phyloP scores from a whole-genome alignment of 2,113 vertebrate species.

The Sciurus niger region DNA sequence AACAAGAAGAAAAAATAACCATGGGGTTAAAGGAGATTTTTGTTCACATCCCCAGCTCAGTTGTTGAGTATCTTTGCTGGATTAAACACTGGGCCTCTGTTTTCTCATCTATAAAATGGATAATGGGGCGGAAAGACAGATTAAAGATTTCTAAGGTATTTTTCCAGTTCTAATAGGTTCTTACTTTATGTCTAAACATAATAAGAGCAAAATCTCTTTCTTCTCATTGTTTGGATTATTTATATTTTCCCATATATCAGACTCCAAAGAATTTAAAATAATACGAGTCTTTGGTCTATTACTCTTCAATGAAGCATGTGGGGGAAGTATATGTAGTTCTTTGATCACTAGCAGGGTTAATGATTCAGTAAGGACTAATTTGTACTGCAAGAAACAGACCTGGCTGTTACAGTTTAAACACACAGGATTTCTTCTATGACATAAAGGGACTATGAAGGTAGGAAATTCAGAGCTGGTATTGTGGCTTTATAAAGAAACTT shows the following conservation, averaged over 20 bases:
- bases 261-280: constrained; percentile 15
- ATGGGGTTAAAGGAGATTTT: not conserved
- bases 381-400: not conserved
- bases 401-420: not conserved
- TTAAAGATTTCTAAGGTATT: not conserved
- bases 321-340: not conserved
- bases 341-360: not conserved
- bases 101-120: constrained; percentile 35
- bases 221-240: constrained; percentile 2
- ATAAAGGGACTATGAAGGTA: not conserved
- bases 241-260: not conserved
- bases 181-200: constrained; percentile 26
- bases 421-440: constrained; percentile 7
- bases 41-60: not conserved
- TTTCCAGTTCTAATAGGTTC: not conserved
- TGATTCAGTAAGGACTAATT: not conserved
- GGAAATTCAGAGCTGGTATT: constrained; percentile 4
- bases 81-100: not conserved
- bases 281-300: not conserved
- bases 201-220: not conserved
- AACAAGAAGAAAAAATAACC: not conserved
- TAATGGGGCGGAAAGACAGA: constrained; percentile 2
- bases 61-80: not conserved
- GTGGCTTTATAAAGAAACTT: not conserved
- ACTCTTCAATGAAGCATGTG: not conserved